Evolutionary conservation across 2,888 invertebrate genomes (phyloP), one percentile per base, ranked within the genome.

Genomic region (Tridacna gigas): DNA sequence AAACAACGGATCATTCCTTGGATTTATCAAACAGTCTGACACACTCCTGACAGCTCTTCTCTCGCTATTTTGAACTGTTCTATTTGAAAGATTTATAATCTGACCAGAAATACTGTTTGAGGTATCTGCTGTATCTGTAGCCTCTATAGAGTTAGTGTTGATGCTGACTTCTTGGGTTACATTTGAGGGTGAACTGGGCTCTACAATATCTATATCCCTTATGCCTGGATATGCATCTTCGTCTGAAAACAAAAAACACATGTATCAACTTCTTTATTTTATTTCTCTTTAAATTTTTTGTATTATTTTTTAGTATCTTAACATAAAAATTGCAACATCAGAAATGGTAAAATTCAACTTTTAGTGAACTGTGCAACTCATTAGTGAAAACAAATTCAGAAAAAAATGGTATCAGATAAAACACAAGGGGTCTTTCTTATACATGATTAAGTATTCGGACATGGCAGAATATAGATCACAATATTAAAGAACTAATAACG

Each of bases 171-270:
- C 18, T 20, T 56, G 56, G 13, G 37, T 4, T n/a, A 13, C 45
- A 45, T n/a, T 67, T 37, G 71, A 15, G 26, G 75, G 65, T 47
- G 75, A 63, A 9, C 63, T 26, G n/a, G 75, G 75, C 47, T 63
- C 63, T 15, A 75, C 75, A 20, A 75, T 75, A 47, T 75, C 63
- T 20, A 47, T 63, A 65, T 75, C 75, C 22, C 47, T 20, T n/a
- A 63, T 45, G 9, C 75, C 75, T 15, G 75, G 75, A 22, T 63
- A 75, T 11, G 37, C 20, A 25, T 75, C 74, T 20, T 15, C 37
- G 0, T 65, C 75, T 75, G 75, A 22, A 63, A 75, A 25, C 22
- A n/a, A 63, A n/a, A 61, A 67, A 67, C 9, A 60, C 4, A 60
- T 18, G 9, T 60, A 20, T 60, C 18, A 20, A n/a, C 60, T 60